Evolutionary conservation across 92 coral and sea anemone genomes (phyloP).

Genomic region (Zoanthus gigantus): DNA sequence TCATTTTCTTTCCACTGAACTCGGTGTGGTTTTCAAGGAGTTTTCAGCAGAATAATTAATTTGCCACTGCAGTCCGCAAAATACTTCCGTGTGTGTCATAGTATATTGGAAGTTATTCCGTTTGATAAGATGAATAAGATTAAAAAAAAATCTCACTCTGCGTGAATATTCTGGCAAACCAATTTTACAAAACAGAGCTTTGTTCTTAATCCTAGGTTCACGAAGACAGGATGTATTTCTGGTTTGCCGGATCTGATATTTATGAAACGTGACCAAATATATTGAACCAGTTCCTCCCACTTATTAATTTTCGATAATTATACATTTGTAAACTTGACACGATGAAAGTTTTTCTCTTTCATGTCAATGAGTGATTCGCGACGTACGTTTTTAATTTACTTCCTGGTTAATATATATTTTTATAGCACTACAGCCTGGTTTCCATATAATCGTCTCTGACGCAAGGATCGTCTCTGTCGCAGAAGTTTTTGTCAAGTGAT

Average conservation of each 20-base stretch:
- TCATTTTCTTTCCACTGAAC: not conserved
- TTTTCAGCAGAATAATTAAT: not conserved
- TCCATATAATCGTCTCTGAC: too few relatives aligned
- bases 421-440: too few relatives aligned
- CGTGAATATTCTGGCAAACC: not conserved
- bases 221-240: not conserved
- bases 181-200: not conserved
- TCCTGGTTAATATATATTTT: too few relatives aligned
- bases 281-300: not conserved
- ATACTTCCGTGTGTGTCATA: not conserved
- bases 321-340: not conserved
- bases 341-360: not conserved
- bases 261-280: not conserved
- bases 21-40: not conserved
- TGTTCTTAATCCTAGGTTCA: not conserved
- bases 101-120: not conserved
- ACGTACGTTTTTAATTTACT: too few relatives aligned
- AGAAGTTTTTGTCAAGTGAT: too few relatives aligned
- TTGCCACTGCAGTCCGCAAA: not conserved
- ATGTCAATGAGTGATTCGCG: not conserved
- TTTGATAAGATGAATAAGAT: not conserved
- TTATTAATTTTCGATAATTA: not conserved
- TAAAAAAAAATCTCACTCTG: not conserved
- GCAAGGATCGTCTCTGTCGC: too few relatives aligned
- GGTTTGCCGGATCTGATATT: not conserved